These are phyloP conservation scores for Mellilla xanthometata DNA, from an alignment of 2,888 invertebrate genomes.

Conservation along the genomic window DNA sequence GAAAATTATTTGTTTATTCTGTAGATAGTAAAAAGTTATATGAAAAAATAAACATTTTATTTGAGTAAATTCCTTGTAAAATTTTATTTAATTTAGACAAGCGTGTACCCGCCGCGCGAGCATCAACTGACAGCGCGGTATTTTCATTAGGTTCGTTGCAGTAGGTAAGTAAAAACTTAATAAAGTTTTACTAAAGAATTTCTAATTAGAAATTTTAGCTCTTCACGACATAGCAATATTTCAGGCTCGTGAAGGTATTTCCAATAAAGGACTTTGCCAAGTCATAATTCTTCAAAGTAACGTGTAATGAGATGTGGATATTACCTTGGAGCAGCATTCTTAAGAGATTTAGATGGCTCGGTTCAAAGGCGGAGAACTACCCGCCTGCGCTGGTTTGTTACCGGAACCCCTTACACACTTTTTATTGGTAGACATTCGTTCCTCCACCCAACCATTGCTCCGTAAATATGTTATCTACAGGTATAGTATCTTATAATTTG, in stretches of 20 bases:
- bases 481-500: no score
- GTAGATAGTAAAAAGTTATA: no score
- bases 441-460: no score
- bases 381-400: slow-evolving; percentile 25
- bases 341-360: slow-evolving; percentile 63
- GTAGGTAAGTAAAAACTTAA: slow-evolving; percentile 75
- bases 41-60: no score
- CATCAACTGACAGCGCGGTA: slow-evolving; percentile 64
- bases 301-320: slow-evolving; percentile 82
- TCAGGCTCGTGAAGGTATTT: slow-evolving; percentile 81
- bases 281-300: slow-evolving; percentile 82
- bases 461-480: no score
- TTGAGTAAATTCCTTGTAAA: slow-evolving; percentile 27
- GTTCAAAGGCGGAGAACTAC: slow-evolving; percentile 40
- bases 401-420: slow-evolving; percentile 18
- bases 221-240: slow-evolving; percentile 82
- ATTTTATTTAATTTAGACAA: slow-evolving; percentile 43
- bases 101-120: slow-evolving; percentile 28
- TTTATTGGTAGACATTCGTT: not conserved
- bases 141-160: slow-evolving; percentile 77
- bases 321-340: slow-evolving; percentile 65
- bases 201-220: slow-evolving; percentile 82
- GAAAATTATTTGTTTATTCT: no score
- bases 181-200: slow-evolving; percentile 80
- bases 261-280: slow-evolving; percentile 83